Base-by-base conservation (phyloP, 2,113 vertebrate species). In the Megatriorchis doriae region DNA sequence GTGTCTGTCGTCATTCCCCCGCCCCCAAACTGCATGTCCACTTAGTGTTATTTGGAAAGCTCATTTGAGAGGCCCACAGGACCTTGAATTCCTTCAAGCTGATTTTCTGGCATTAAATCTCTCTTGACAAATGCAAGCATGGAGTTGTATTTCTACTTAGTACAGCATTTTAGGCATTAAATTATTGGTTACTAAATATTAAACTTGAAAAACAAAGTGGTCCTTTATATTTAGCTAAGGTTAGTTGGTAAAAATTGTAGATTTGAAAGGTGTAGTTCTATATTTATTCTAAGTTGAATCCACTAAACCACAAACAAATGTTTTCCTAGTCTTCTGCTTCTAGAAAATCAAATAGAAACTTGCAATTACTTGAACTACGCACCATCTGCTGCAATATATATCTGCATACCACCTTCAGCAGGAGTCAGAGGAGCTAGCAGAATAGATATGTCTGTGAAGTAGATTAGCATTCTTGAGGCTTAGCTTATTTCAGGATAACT, bases 131-230 rank as follows among this genome's bases (percentile, higher is more conserved):
- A 71, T 56, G 22, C 18, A 68, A 87, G 42, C 6, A 26, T 4
- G 20, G 55, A 73, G n/a, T 43, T 81, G 62, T 86, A 62, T 86
- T 96, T 80, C 74, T 91, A 81, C 63, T 94, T 93, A 91, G 55
- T 70, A 73, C 90, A 79, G 74, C 86, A 83, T 92, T 97, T 96
- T 95, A 85, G 86, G 58, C 85, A 97, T 97, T 95, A 96, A 98
- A 98, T 98, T 98, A 97, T 92, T 97, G 94, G 97, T 98, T 98
- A 90, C 98, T 98, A 98, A 98, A 98, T 97, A 97, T 96, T 98
- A 97, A 97, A 80, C 92, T 96, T 94, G 83, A 91, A 97, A 91
- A 97, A 96, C 26, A 65, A 98, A 96, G 78, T 36, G 68, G 89
- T 91, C 87, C 75, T 97, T 98, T 97, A 96, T 86, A 96, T 97